Conservation (phyloP, 2,113 vertebrate genomes). For the Callaeas wilsoni region DNA sequence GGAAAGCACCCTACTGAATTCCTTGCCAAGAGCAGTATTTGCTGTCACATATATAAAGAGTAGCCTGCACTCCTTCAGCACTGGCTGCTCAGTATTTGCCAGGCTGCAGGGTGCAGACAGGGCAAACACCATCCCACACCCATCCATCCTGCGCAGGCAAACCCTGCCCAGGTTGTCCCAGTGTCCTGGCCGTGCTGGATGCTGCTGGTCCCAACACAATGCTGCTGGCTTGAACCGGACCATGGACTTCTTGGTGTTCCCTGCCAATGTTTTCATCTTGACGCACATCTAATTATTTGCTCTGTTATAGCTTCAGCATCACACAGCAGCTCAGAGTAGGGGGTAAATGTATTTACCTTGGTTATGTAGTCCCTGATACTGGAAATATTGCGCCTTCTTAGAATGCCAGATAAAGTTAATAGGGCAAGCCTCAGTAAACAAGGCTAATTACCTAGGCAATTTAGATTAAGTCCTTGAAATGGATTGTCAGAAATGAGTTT, state of each 20-base stretch:
- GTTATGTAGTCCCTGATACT: background rate
- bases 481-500: conserved; percentile 34
- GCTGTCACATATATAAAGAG: background rate
- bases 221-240: background rate
- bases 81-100: background rate
- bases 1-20: conserved; percentile 19
- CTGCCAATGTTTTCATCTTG: background rate
- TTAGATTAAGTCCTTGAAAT: conserved; percentile 18
- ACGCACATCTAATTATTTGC: background rate
- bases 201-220: background rate
- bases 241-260: background rate
- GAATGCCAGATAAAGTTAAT: background rate
- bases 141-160: background rate
- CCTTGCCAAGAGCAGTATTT: conserved; percentile 21
- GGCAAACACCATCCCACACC: background rate
- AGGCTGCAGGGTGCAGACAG: background rate
- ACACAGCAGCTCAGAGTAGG: background rate
- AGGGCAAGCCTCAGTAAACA: background rate
- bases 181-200: background rate
- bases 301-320: background rate
- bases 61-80: background rate
- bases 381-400: background rate
- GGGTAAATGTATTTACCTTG: background rate
- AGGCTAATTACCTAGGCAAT: conserved; percentile 11
- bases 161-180: background rate